Percentiles rank a stretch among this genome's conserved stretches.
Evolutionary conservation across 1,140 invertebrate genomes (phyloP).

Genomic region (Drosophila subpulchrella): DNA sequence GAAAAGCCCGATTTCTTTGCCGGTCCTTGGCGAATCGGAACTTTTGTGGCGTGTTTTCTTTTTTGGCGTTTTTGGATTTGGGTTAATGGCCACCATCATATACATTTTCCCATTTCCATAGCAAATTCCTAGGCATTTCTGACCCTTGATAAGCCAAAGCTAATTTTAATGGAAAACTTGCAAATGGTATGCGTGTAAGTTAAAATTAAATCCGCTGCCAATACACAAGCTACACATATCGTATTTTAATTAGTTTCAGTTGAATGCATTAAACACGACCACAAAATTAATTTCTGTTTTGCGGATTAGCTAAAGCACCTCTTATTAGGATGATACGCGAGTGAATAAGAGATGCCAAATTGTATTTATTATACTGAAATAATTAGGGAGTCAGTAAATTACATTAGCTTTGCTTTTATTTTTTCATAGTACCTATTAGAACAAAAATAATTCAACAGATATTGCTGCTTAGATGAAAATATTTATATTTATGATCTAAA

Average conservation of each 20-base stretch:
- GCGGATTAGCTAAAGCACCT: conserved; percentile 45
- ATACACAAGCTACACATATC: conserved; percentile 7
- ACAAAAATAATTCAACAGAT: too few species aligned
- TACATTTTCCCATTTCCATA: conserved; percentile 6
- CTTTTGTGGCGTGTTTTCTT: conserved; percentile 30
- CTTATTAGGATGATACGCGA: not conserved
- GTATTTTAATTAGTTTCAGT: conserved; percentile 62
- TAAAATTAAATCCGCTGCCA: conserved; percentile 12
- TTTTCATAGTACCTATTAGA: too few species aligned
- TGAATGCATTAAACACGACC: conserved; percentile 60
- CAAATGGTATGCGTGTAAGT: not conserved
- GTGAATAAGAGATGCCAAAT: not conserved
- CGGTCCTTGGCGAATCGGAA: conserved; percentile 9
- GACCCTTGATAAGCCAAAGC: conserved; percentile 6
- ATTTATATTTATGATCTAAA: too few species aligned
- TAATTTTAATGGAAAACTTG: not conserved
- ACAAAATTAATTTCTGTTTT: conserved; percentile 58
- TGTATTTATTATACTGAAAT: not conserved
- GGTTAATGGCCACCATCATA: conserved; percentile 34
- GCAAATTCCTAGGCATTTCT: conserved; percentile 6
- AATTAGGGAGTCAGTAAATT: too few species aligned
- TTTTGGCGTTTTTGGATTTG: conserved; percentile 26
- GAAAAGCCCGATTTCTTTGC: conserved; percentile 26
- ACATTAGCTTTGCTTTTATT: too few species aligned
- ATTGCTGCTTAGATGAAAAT: too few species aligned